Evolutionary conservation across 2,113 vertebrate genomes (phyloP).

Genomic region (Ailuropoda melanoleuca): DNA sequence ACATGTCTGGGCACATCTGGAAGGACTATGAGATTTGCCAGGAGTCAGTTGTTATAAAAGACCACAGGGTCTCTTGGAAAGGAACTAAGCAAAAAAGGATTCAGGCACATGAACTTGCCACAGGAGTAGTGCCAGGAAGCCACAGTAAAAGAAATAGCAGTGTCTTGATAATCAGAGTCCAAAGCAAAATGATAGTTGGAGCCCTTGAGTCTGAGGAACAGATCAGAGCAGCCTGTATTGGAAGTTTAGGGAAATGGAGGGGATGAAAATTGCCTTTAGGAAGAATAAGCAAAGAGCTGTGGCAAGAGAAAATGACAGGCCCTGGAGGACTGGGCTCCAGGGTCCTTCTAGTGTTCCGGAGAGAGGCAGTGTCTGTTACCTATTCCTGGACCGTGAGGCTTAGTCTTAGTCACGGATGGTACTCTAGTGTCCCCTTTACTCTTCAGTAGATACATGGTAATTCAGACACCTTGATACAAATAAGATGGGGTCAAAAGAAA

Average conservation of each 20-base stretch:
- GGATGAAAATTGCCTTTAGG: background rate
- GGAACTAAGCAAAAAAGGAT: background rate
- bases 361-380: background rate
- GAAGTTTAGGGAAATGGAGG: background rate
- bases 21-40: background rate
- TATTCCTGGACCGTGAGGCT: background rate
- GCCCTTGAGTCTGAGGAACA: background rate
- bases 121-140: background rate
- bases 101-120: background rate
- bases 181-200: slow-evolving; percentile 27
- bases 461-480: background rate
- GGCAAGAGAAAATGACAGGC: background rate
- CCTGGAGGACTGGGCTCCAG: background rate
- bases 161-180: background rate
- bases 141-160: background rate
- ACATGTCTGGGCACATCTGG: background rate
- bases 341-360: background rate
- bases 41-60: slow-evolving; percentile 1
- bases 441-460: background rate
- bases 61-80: background rate
- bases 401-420: background rate
- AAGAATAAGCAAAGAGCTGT: background rate
- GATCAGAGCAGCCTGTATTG: background rate
- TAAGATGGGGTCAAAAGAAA: background rate
- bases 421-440: background rate